Base-by-base conservation (phyloP, 2,113 vertebrate genomes). In the Mesitornis unicolor region DNA sequence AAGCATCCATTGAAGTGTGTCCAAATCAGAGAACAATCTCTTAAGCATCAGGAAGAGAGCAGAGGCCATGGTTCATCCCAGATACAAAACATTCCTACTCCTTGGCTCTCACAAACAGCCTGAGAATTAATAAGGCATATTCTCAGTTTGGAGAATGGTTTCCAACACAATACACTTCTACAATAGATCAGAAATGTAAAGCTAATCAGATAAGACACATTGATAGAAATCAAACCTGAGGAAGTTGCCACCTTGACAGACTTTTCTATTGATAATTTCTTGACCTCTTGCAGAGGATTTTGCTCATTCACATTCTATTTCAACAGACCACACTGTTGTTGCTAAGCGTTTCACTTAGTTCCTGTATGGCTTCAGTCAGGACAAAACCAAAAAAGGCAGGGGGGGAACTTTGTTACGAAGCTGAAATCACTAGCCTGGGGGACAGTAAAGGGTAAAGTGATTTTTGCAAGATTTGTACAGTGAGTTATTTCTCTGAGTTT, bases 81-180 rank as follows among this genome's bases (percentile, higher is more conserved):
- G 11, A 47, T 48, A 67, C 53, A 50, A 84, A 90, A 75, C 93
- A 76, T 77, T 83, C 77, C 60, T 53, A 33, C 28, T 88, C 61
- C 50, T n/a, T 26, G 51, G 15, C 24, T 87, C 38, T 64, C 60
- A 53, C 74, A 95, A 76, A 91, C 43, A 24, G 42, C 26, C 89
- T 69, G 36, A 82, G 60, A 71, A 93, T 48, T 45, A 92, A 57
- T 18, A 64, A 76, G 31, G 63, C 86, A 36, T 40, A 56, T 61
- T 76, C 48, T 36, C 38, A 13, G 40, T 59, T 26, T 81, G 42
- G 40, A 92, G 67, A 81, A 75, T 6, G 16, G 5, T 85, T 97
- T 93, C 92, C 84, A 75, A 22, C 79, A 96, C 86, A 89, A 93
- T 87, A n/a, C 28, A 20, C 70, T 87, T 26, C 51, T 54, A 73